Percentiles rank a stretch among this genome's conserved stretches.
These are phyloP conservation scores for Conus canariensis DNA, from an alignment of 2,888 invertebrate genomes.

Conservation along the genomic window DNA sequence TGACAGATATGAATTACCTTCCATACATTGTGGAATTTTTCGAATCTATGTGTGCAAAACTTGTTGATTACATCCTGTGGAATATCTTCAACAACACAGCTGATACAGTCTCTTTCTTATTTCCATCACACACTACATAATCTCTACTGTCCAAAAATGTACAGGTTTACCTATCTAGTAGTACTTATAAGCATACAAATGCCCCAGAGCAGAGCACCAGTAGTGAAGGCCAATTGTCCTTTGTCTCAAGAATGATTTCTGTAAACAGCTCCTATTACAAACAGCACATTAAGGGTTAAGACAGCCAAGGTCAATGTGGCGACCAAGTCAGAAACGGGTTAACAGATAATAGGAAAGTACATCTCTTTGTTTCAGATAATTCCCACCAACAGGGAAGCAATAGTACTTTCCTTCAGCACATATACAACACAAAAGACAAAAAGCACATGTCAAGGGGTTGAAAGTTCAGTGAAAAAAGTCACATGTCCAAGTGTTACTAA, in stretches of 20 bases:
- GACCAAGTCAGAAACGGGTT: too few species aligned
- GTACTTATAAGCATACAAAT: not conserved
- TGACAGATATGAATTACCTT: not conserved
- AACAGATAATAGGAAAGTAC: too few species aligned
- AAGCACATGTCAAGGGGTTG: too few species aligned
- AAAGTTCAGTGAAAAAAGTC: too few species aligned
- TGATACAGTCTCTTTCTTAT: not conserved
- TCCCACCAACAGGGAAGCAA: too few species aligned
- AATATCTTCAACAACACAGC: not conserved
- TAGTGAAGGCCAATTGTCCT: not conserved
- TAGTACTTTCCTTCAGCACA: too few species aligned
- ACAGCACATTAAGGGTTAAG: not conserved
- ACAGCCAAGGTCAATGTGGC: too few species aligned
- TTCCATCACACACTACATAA: not conserved
- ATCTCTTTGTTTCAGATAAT: too few species aligned
- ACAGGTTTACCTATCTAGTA: conserved; percentile 3
- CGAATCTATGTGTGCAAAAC: not conserved
- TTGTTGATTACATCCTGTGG: not conserved
- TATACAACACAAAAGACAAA: too few species aligned
- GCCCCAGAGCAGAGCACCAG: not conserved
- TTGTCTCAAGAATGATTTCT: not conserved
- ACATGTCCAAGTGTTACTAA: too few species aligned
- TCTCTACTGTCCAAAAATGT: not conserved
- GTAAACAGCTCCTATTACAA: not conserved
- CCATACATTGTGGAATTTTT: not conserved